Conservation (phyloP, 2,113 vertebrate genomes). For the Serinus canaria region DNA sequence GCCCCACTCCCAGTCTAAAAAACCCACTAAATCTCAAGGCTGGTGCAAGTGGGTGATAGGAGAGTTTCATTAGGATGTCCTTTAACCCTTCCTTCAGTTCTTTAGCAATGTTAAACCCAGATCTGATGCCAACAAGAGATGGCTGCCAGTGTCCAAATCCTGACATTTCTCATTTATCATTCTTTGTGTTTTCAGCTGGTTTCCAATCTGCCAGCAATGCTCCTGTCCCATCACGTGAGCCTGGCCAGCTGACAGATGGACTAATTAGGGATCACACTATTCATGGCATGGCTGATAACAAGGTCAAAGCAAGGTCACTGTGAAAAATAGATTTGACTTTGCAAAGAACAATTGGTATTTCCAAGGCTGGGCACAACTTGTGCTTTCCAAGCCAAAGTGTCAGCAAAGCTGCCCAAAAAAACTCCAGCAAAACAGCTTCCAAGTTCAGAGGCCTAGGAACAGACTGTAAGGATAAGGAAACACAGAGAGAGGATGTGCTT, state of each 20-base stretch:
- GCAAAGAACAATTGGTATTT: not conserved
- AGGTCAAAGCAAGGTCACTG: not conserved
- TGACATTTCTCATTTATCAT: not conserved
- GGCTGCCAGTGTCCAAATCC: not conserved
- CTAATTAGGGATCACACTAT: not conserved
- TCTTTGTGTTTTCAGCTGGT: not conserved
- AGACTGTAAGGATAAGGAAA: not conserved
- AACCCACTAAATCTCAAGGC: not conserved
- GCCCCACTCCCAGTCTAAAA: not conserved
- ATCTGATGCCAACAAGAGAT: not conserved
- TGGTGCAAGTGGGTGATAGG: not conserved
- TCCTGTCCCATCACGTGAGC: not conserved
- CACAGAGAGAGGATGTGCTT: not conserved
- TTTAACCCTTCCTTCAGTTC: not conserved
- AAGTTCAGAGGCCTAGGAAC: not conserved
- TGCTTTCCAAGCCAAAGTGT: not conserved
- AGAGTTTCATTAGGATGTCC: not conserved
- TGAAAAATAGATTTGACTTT: not conserved
- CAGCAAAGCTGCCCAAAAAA: not conserved
- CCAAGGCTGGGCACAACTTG: not conserved
- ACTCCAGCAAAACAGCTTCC: not conserved
- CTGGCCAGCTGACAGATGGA: conserved; percentile 29
- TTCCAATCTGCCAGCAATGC: not conserved
- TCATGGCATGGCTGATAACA: not conserved
- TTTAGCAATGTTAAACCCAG: not conserved